Evolutionary conservation across 2,113 vertebrate species (phyloP), one percentile per base, ranked within the genome.

Genomic region (Mormyrus lacerda): DNA sequence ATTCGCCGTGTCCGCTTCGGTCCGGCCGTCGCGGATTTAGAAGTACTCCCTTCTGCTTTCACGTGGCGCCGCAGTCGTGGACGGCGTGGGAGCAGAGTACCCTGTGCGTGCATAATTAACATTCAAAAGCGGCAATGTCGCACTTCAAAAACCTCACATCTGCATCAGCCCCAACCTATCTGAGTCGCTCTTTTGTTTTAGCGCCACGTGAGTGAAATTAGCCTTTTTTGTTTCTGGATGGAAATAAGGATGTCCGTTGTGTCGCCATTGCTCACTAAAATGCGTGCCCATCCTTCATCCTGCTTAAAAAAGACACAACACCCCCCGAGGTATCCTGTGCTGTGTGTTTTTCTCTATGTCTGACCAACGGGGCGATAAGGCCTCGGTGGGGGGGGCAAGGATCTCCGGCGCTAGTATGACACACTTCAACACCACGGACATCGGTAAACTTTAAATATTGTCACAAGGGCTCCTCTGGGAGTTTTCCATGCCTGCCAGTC

Each of bases 131-230:
- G 5, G 24, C 21, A 4, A 45, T 13, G 87, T 90, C 50, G 55
- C 89, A 89, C 83, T 73, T 86, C 89, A 87, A 73, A 85, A 31
- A 44, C 55, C 61, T 45, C 17, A 15, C 61, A 87, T 89, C 85
- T 87, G 82, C 21, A 11, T 86, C 69, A 27, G 10, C 42, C 19
- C 47, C 55, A 13, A 13, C 3, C 61, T 31, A n/a, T 4, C 4
- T 24, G 17, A 65, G 55, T 9, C n/a, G 15, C 19, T n/a, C 42
- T n/a, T 47, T 47, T n/a, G 7, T 84, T 45, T 84, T n/a, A 47
- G 27, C 19, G 1, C 2, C 85, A 24, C 48, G 6, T 51, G 50
- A 17, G 27, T 9, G 31, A 35, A 87, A 35, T 31, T 4, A 55
- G 13, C 13, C 27, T 17, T 50, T 35, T 24, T 1, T 27, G 3